phyloP scores from a whole-genome alignment of 2,888 invertebrate species.

The Halictus ligatus region DNA sequence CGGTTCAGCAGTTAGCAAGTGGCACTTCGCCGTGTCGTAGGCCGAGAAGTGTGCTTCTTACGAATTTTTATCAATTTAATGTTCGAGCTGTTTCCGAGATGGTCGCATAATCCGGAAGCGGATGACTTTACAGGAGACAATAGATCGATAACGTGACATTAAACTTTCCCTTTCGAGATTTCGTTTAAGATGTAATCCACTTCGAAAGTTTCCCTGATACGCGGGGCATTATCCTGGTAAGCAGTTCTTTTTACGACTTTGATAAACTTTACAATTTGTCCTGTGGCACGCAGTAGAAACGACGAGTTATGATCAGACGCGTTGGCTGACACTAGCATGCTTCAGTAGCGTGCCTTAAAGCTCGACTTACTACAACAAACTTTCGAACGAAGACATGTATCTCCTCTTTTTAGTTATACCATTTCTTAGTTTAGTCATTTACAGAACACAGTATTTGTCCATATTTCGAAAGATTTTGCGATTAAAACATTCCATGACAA shows the following conservation, averaged over 20 bases:
- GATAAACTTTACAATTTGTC: constrained; percentile 1
- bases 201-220: background rate
- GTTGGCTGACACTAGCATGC: background rate
- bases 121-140: background rate
- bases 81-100: background rate
- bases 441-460: too few relatives aligned
- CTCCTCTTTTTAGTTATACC: background rate
- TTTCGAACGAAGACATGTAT: background rate
- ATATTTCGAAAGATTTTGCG: background rate
- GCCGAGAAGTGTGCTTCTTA: background rate
- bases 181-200: background rate
- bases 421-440: background rate
- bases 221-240: background rate
- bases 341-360: background rate
- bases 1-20: background rate
- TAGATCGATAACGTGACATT: background rate
- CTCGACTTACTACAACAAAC: background rate
- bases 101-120: background rate
- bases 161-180: background rate
- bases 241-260: background rate
- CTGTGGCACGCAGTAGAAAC: background rate
- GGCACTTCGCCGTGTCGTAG: background rate
- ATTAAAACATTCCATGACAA: background rate
- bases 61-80: background rate
- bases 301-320: background rate